Percentiles rank a stretch among this genome's conserved stretches.
Evolutionary conservation across 2,888 invertebrate species (phyloP).

Genomic region (Synergus umbraculus): DNA sequence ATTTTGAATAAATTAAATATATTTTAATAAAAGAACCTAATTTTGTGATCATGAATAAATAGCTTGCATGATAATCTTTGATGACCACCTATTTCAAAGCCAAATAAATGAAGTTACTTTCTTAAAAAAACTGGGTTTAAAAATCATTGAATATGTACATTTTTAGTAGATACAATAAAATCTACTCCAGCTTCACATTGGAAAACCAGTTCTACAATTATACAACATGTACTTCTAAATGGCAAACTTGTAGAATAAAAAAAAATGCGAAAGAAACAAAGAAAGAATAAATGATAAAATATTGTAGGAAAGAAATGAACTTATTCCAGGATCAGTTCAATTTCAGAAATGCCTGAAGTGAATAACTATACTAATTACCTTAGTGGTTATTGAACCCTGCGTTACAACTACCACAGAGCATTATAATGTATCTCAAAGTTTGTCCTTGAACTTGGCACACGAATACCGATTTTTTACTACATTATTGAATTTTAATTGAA

Average conservation of each 20-base stretch:
- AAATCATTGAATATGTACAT: neutral
- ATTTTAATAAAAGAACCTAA: too few relatives aligned
- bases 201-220: neutral
- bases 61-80: neutral
- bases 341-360: slow-evolving; percentile 14
- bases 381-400: slow-evolving; percentile 42
- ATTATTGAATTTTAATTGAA: neutral
- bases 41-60: too few relatives aligned
- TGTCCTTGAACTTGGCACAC: slow-evolving; percentile 27
- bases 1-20: too few relatives aligned
- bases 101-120: neutral
- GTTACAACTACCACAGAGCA: slow-evolving; percentile 28
- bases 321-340: neutral
- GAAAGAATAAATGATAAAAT: neutral
- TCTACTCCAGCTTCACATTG: neutral
- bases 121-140: neutral
- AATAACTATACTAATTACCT: slow-evolving; percentile 42
- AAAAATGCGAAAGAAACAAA: neutral
- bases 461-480: neutral
- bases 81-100: neutral
- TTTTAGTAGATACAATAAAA: neutral
- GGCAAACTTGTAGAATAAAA: neutral
- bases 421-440: slow-evolving; percentile 9
- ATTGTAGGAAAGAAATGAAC: neutral
- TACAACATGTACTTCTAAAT: neutral